Evolutionary conservation across 2,797 vertebrate genomes (phyloP).

Genomic region (Crenuchus spilurus): DNA sequence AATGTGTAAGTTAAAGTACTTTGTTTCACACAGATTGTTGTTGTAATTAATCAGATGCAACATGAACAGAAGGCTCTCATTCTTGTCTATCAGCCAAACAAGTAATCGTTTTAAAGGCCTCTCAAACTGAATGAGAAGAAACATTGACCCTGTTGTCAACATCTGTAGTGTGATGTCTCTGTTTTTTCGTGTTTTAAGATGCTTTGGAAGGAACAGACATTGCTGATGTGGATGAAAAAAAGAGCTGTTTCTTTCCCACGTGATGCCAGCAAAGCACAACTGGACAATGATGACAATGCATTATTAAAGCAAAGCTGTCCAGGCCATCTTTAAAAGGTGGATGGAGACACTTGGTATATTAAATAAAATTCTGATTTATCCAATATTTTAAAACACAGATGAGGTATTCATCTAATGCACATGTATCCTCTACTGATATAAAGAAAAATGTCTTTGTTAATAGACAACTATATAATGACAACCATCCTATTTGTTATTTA

Average conservation of each 20-base stretch:
- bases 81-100: not conserved
- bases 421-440: not conserved
- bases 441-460: not conserved
- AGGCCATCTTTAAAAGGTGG: constrained; percentile 15
- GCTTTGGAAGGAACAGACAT: constrained; percentile 3
- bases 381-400: not conserved
- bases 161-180: constrained; percentile 6
- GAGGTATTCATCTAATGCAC: not conserved
- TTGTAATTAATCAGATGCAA: not conserved
- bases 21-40: not conserved
- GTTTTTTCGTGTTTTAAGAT: constrained; percentile 13
- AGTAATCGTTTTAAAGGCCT: not conserved
- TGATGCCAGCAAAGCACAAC: constrained; percentile 43
- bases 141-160: not conserved
- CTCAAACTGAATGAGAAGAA: not conserved
- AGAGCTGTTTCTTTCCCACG: constrained; percentile 16
- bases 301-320: constrained; percentile 32
- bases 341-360: not conserved
- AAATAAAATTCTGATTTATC: not conserved
- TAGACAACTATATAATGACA: too few species aligned
- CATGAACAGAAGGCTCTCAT: not conserved
- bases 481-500: too few species aligned
- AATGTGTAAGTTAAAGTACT: constrained; percentile 12
- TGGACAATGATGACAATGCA: constrained; percentile 41
- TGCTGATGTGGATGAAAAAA: constrained; percentile 40